Evolutionary conservation across 2,888 invertebrate genomes (phyloP), one percentile per base, ranked within the genome.

Genomic region (Therioaphis trifolii): DNA sequence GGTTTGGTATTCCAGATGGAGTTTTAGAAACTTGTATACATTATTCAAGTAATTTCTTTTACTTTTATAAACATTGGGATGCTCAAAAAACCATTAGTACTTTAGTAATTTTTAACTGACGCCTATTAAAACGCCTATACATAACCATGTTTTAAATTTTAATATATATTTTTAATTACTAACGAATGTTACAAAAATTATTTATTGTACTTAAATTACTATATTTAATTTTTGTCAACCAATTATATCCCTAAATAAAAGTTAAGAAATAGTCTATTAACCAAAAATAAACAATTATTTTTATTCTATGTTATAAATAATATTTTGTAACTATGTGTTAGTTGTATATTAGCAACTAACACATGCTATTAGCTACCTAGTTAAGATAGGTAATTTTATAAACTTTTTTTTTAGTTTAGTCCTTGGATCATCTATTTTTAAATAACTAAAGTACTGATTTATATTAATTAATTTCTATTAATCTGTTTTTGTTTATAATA

Each of bases 371-470:
- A 35, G n/a, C 68, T 68, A 82, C 71, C 72, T 82, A 35, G 71
- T 80, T 72, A 80, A 72, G 71, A 63, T 61, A 72, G 71, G 49
- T 61, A 80, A 43, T 61, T 74, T 63, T 49, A 15, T 63, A 66
- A 72, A 63, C 55, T 71, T 71, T 78, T n/a, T n/a, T 79, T 71
- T 82, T 82, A 74, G 72, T 40, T 15, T 82, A 82, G 61, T 82
- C 74, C 82, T 82, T 82, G 74, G 52, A 66, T 35, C 24, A 58
- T 82, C 82, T 82, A 74, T 82, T 82, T 82, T 71, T 72, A 72
- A 77, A 80, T 72, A 74, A 82, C 74, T 74, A 27, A 82, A 82
- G 82, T 82, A 82, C 82, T 82, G 82, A 82, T 74, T 82, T 80
- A 46, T 58, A 75, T 75, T 75, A 75, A 75, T 61, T 75, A 24